Conservation (phyloP, 2,888 invertebrate genomes). For the Platycheirus rosarum region DNA sequence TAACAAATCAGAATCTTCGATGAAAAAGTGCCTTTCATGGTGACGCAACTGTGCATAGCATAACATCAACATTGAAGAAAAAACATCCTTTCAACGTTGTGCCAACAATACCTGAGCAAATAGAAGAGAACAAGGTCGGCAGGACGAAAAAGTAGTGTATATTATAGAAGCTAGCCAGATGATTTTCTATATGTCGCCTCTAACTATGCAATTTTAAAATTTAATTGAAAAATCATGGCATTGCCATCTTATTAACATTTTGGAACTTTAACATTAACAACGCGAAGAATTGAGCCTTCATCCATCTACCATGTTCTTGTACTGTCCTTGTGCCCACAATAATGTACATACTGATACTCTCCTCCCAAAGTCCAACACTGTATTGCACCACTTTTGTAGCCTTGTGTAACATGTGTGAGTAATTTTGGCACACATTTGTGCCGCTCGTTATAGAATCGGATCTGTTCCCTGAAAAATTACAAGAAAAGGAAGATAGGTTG, state of each 20-base stretch:
- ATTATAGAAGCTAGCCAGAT: not conserved
- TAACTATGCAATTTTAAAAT: slow-evolving; percentile 67
- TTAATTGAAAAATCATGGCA: slow-evolving; percentile 58
- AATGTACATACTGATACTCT: no score
- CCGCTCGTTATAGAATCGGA: slow-evolving; percentile 61
- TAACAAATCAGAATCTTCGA: no score
- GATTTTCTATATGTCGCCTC: slow-evolving; percentile 1
- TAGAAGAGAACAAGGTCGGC: not conserved
- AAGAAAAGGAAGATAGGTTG: slow-evolving; percentile 15
- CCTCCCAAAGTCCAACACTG: not conserved
- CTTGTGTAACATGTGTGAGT: slow-evolving; percentile 67
- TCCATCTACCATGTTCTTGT: no score
- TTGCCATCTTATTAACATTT: slow-evolving; percentile 26
- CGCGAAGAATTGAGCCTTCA: no score
- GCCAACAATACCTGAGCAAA: slow-evolving; percentile 22
- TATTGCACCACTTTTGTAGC: not conserved
- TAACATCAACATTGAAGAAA: not conserved
- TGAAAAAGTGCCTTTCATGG: not conserved
- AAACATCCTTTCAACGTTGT: slow-evolving; percentile 27
- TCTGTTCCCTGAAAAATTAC: slow-evolving; percentile 34
- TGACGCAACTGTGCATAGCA: slow-evolving; percentile 33
- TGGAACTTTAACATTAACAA: no score
- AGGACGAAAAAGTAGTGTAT: not conserved
- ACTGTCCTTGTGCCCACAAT: no score
- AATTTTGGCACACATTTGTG: slow-evolving; percentile 66